These are phyloP conservation scores for Blera fallax DNA, from an alignment of 2,888 invertebrate species.

Conservation along the genomic window DNA sequence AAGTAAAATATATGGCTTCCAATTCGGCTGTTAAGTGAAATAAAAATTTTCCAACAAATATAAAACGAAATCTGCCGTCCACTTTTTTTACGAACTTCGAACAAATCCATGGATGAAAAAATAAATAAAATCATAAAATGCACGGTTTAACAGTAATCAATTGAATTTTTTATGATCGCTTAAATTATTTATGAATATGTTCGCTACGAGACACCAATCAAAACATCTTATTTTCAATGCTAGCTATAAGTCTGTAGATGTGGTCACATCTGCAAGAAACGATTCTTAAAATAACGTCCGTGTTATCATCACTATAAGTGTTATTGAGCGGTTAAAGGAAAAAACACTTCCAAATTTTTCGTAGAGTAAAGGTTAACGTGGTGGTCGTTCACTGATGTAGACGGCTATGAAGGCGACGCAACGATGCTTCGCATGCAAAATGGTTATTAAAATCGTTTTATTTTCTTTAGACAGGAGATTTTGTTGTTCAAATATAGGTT, in stretches of 20 bases:
- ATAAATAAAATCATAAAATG: conserved; percentile 14
- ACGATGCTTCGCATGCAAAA: background rate
- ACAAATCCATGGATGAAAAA: background rate
- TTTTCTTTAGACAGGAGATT: background rate
- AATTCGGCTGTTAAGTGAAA: background rate
- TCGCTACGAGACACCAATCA: conserved; percentile 7
- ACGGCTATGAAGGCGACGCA: background rate
- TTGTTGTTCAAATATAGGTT: background rate
- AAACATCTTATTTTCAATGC: background rate
- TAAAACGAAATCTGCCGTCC: background rate
- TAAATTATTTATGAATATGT: conserved; percentile 30
- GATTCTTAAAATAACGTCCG: background rate
- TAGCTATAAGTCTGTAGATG: background rate
- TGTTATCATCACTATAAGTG: conserved; percentile 4
- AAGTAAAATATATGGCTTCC: background rate
- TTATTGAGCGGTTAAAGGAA: background rate
- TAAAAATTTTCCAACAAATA: background rate
- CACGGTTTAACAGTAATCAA: conserved; percentile 23
- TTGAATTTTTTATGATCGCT: conserved; percentile 33
- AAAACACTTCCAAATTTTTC: background rate
- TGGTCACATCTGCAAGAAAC: conserved; percentile 1
- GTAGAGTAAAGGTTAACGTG: background rate
- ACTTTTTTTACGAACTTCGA: conserved; percentile 3
- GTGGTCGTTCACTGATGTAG: background rate
- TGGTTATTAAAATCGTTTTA: background rate